Evolutionary conservation across 2,888 invertebrate genomes (phyloP).

Genomic region (Cremastobaeus sp.): DNA sequence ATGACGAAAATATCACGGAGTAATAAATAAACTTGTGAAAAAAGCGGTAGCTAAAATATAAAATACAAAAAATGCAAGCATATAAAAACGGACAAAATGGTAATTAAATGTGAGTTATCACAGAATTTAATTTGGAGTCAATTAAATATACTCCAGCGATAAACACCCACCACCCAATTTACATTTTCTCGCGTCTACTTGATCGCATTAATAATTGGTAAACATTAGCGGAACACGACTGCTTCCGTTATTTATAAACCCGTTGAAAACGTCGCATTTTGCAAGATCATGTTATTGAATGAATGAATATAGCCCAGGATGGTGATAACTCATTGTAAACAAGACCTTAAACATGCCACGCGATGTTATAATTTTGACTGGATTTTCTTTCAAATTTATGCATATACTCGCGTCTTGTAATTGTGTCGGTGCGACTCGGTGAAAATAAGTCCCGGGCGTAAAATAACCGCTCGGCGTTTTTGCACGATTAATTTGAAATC

Average conservation of each 20-base stretch:
- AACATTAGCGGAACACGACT: too few species aligned
- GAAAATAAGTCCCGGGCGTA: slow-evolving; percentile 27
- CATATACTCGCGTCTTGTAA: slow-evolving; percentile 14
- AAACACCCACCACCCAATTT: too few species aligned
- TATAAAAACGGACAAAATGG: too few species aligned
- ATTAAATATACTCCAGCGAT: too few species aligned
- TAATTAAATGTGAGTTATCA: too few species aligned
- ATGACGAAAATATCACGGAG: too few species aligned
- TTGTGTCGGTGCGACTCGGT: slow-evolving; percentile 11
- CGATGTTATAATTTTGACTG: slow-evolving; percentile 29
- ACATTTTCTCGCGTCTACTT: too few species aligned
- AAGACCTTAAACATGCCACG: slow-evolving; percentile 44
- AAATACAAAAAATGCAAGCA: too few species aligned
- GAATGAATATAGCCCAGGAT: slow-evolving; percentile 41
- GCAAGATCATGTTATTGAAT: slow-evolving; percentile 25
- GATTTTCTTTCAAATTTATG: slow-evolving; percentile 47
- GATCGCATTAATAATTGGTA: too few species aligned
- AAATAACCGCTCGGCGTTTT: slow-evolving; percentile 34
- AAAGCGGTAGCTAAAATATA: too few species aligned
- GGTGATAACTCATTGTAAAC: slow-evolving; percentile 45
- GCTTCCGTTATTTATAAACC: slow-evolving; percentile 7
- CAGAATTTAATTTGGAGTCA: too few species aligned
- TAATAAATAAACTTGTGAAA: too few species aligned
- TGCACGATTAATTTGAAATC: slow-evolving; percentile 30
- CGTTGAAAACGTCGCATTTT: not conserved